phyloP scores from a whole-genome alignment of 2,113 vertebrate species.

The Astur gentilis region DNA sequence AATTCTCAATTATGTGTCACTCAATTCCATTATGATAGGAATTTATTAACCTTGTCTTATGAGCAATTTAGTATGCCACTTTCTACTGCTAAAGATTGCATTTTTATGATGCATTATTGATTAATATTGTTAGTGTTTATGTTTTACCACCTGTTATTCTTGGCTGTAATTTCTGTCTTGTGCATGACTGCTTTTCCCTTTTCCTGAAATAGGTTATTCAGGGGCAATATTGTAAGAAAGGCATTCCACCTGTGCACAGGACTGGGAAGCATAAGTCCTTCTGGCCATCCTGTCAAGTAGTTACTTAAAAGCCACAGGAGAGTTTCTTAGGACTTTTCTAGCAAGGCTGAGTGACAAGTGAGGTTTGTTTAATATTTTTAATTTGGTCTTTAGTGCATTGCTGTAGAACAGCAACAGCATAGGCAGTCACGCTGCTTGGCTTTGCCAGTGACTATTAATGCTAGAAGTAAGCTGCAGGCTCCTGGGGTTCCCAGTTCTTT shows the following conservation, averaged over 20 bases:
- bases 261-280: not conserved
- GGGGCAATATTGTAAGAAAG: not conserved
- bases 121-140: not conserved
- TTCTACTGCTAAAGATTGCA: not conserved
- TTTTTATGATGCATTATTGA: not conserved
- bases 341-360: not conserved
- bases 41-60: slow-evolving; percentile 4
- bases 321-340: not conserved
- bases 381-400: not conserved
- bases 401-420: not conserved
- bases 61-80: not conserved
- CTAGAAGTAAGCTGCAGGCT: not conserved
- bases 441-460: not conserved
- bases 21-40: not conserved
- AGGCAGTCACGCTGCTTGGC: not conserved
- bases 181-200: not conserved
- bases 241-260: not conserved
- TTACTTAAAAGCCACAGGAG: not conserved
- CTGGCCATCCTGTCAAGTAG: too few relatives aligned
- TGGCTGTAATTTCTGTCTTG: not conserved
- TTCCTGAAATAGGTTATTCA: not conserved
- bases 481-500: not conserved
- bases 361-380: not conserved
- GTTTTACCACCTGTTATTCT: not conserved
- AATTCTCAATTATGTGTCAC: not conserved